Evolutionary conservation across 2,888 invertebrate species (phyloP), one percentile per base, ranked within the genome.

Genomic region (Prenolepis imparis): DNA sequence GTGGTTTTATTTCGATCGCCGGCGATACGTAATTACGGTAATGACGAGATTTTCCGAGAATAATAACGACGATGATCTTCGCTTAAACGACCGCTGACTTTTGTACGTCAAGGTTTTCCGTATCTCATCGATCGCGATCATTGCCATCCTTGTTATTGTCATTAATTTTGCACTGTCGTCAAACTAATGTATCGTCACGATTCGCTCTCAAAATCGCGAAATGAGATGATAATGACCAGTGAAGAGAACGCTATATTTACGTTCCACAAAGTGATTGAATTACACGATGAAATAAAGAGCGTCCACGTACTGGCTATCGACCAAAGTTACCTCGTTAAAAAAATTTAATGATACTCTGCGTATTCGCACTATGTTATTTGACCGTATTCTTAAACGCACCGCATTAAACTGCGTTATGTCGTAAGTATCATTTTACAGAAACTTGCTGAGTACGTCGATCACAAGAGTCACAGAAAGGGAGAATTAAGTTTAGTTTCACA

Each of bases 231-330:
- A 84, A 84, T 81, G 68, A 82, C 77, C 73, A 70, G 78, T 61
- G 64, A 61, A 73, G 68, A 68, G 81, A 85, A 39, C 63, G 57
- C 70, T 82, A 85, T 82, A 85, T 86, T 86, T 87, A 86, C 78
- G 88, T 91, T 91, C 89, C 88, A 85, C 87, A 89, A 92, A 90
- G 84, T 87, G 88, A 91, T 90, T 86, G 87, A 84, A 89, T 88
- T 86, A 72, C 88, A 85, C 68, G 86, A 82, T 82, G 80, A 86
- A 87, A 91, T 89, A 86, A 91, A 90, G 85, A 84, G 73, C 84
- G 73, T 85, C 85, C 84, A 83, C 80, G 85, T 78, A 85, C 85
- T 24, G 32, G 55, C 80, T 83, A 85, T 80, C 85, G 82, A 86
- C 81, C 89, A 32, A 59, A 41, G 28, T 59, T 59, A 91, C 80